phyloP scores from a whole-genome alignment of 2,888 invertebrate species.

The Cynaeus angustus region DNA sequence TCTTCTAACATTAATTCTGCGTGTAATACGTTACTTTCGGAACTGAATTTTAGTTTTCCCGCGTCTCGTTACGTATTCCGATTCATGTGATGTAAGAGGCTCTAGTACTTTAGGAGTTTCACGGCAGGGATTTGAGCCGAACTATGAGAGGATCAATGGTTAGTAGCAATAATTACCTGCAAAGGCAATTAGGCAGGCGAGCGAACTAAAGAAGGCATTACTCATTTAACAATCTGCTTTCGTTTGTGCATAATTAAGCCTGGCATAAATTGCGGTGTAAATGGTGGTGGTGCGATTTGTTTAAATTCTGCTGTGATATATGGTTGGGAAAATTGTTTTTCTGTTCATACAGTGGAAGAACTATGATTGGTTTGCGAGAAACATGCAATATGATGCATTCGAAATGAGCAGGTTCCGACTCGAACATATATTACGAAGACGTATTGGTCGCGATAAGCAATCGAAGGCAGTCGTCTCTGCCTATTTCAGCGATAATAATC shows the following conservation, averaged over 20 bases:
- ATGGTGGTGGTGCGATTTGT: conserved; percentile 51
- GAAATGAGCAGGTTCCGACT: conserved; percentile 6
- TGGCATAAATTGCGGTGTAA: conserved; percentile 57
- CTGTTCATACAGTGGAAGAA: background rate
- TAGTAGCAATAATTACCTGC: conserved; percentile 37
- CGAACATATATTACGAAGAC: conserved; percentile 50
- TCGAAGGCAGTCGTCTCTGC: conserved; percentile 49
- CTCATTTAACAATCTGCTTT: conserved; percentile 58
- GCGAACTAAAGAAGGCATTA: conserved; percentile 46
- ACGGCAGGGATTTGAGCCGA: conserved; percentile 24
- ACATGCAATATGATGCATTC: conserved; percentile 38
- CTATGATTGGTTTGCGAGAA: conserved; percentile 26
- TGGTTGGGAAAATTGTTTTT: conserved; percentile 40
- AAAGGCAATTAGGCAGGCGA: conserved; percentile 33
- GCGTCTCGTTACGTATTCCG: conserved; percentile 32
- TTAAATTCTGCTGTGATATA: conserved; percentile 27
- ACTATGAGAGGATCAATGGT: conserved; percentile 35
- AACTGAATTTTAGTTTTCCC: conserved; percentile 22
- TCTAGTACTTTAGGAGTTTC: conserved; percentile 32
- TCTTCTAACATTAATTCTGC: conserved; percentile 12
- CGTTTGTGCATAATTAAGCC: conserved; percentile 57
- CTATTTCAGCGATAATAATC: conserved; percentile 50
- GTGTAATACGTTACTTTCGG: conserved; percentile 5
- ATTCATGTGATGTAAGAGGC: conserved; percentile 40
- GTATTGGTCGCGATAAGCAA: conserved; percentile 51